These are phyloP conservation scores for Anolis sagrei DNA, from an alignment of 2,113 vertebrate species.

Conservation along the genomic window DNA sequence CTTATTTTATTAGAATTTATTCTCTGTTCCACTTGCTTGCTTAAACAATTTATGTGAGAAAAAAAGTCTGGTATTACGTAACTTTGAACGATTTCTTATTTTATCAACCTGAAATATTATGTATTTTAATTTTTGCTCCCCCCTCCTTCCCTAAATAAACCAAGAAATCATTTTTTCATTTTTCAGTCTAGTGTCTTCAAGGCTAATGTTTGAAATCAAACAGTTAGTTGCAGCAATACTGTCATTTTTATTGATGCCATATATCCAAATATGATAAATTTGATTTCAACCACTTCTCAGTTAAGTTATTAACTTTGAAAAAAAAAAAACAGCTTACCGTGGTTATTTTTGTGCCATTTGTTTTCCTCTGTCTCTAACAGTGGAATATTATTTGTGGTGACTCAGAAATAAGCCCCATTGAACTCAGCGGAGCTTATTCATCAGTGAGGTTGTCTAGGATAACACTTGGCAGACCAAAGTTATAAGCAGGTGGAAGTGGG, in stretches of 20 bases:
- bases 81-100: background rate
- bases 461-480: too few species aligned
- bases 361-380: background rate
- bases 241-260: background rate
- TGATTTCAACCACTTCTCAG: background rate
- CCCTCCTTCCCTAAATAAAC: background rate
- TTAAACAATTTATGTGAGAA: background rate
- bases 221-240: background rate
- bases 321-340: background rate
- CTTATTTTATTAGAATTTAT: constrained; percentile 4
- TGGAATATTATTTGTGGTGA: too few species aligned
- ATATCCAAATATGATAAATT: background rate
- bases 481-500: too few species aligned
- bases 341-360: background rate
- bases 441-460: too few species aligned
- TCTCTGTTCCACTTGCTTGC: background rate
- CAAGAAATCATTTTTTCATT: background rate
- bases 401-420: too few species aligned
- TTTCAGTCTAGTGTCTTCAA: background rate
- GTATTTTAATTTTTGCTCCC: background rate
- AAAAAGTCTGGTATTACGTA: background rate
- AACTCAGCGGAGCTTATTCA: too few species aligned
- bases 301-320: background rate
- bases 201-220: background rate
- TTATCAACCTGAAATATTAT: background rate